Percentiles rank a stretch among this genome's conserved stretches.
phyloP scores from a whole-genome alignment of 2,113 vertebrate species.

The Nycticryphes semicollaris region DNA sequence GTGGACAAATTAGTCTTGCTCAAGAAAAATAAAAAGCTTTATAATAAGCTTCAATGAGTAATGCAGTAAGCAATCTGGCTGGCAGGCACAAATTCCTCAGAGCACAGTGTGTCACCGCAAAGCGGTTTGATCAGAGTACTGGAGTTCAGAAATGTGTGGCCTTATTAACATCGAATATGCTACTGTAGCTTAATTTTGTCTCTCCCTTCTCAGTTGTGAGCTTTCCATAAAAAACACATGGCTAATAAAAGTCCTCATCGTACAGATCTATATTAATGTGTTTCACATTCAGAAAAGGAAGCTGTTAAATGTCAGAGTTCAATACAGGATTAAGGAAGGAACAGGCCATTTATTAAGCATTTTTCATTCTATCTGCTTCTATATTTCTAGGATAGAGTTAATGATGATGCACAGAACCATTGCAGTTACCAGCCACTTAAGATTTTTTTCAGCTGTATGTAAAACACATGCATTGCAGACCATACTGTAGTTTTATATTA shows the following conservation, averaged over 20 bases:
- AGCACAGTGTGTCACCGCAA: constrained; percentile 12
- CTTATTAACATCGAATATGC: neutral
- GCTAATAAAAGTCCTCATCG: neutral
- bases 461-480: neutral
- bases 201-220: neutral
- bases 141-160: neutral
- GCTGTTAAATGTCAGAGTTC: neutral
- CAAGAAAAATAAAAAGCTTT: neutral
- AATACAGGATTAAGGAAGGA: neutral
- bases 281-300: neutral
- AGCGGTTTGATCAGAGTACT: neutral
- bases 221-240: neutral
- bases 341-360: neutral
- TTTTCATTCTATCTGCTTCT: neutral
- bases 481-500: neutral
- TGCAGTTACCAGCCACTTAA: neutral
- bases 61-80: neutral
- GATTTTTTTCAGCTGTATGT: neutral
- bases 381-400: neutral
- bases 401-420: neutral
- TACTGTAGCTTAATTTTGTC: neutral
- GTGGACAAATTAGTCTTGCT: neutral
- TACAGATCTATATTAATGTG: neutral
- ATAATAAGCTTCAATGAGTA: constrained; percentile 5
- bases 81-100: constrained; percentile 37